Evolutionary conservation across 2,797 vertebrate species (phyloP).

Genomic region (Hyperoplus immaculatus): DNA sequence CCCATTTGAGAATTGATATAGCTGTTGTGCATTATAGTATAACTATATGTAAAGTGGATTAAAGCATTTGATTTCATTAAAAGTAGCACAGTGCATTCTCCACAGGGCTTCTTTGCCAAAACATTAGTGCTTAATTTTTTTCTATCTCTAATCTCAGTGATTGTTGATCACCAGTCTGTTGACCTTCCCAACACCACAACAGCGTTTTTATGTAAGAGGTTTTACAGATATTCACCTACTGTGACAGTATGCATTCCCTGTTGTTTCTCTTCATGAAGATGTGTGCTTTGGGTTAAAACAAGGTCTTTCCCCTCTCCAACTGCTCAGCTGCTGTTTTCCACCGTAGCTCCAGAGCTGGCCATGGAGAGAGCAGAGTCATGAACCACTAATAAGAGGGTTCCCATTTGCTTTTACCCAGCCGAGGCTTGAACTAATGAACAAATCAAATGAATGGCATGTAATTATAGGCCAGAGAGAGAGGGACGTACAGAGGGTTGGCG

Average conservation of each 20-base stretch:
- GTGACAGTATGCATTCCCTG: conserved; percentile 16
- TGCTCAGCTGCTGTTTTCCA: conserved; percentile 71
- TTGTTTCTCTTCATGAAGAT: conserved; percentile 33
- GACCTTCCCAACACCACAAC: conserved; percentile 19
- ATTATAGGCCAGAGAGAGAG: conserved; percentile 80
- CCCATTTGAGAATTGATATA: not conserved
- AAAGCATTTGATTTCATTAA: conserved; percentile 14
- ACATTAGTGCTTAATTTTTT: conserved; percentile 3
- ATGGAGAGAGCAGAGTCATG: conserved; percentile 80
- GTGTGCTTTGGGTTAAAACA: conserved; percentile 60
- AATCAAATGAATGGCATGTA: conserved; percentile 85
- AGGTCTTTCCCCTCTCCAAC: conserved; percentile 64
- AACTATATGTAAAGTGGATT: not conserved
- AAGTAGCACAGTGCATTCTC: conserved; percentile 1
- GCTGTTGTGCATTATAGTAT: not conserved
- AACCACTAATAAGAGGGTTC: conserved; percentile 86
- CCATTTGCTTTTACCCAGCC: conserved; percentile 73
- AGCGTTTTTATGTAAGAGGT: conserved; percentile 19
- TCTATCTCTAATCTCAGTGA: conserved; percentile 8
- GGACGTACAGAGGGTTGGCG: conserved; percentile 78
- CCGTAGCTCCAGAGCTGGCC: conserved; percentile 56
- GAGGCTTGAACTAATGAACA: conserved; percentile 85
- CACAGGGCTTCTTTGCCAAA: not conserved
- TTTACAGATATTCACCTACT: conserved; percentile 14
- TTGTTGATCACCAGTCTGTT: conserved; percentile 8